phyloP scores from a whole-genome alignment of 2,888 invertebrate species.

The Augiades crinisus region DNA sequence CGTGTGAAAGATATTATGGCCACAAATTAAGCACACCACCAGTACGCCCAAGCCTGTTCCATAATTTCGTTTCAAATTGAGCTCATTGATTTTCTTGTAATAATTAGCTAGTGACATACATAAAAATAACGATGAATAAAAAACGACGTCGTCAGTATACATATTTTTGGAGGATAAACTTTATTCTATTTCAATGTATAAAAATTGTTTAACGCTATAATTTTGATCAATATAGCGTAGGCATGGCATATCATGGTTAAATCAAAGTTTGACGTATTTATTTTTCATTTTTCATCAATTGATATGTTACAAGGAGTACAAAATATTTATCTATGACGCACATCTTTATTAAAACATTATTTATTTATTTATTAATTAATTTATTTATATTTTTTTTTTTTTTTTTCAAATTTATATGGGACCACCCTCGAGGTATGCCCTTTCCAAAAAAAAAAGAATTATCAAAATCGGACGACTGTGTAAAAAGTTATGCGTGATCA shows the following conservation, averaged over 20 bases:
- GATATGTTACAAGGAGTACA: not conserved
- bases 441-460: too few relatives aligned
- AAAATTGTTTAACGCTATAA: not conserved
- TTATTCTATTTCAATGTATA: not conserved
- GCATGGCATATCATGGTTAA: too few relatives aligned
- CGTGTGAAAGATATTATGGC: slow-evolving; percentile 80
- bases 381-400: too few relatives aligned
- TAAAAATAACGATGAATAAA: slow-evolving; percentile 50
- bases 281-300: not conserved
- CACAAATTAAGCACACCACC: slow-evolving; percentile 81
- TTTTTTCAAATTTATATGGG: too few relatives aligned
- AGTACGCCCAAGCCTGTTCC: slow-evolving; percentile 83
- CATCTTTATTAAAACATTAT: too few relatives aligned
- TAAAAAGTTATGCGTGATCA: too few relatives aligned
- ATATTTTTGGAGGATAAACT: not conserved
- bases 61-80: slow-evolving; percentile 75
- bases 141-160: slow-evolving; percentile 39
- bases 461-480: too few relatives aligned
- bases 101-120: slow-evolving; percentile 82
- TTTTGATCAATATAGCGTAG: slow-evolving; percentile 1
- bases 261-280: slow-evolving; percentile 42
- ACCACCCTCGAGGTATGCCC: too few relatives aligned
- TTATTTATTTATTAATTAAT: too few relatives aligned
- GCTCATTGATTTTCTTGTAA: slow-evolving; percentile 79
- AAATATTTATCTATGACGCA: too few relatives aligned